A percentile compares a stretch with the other conserved stretches of the same genome.
phyloP scores from a whole-genome alignment of 2,113 vertebrate genomes.

The Pantherophis guttatus region DNA sequence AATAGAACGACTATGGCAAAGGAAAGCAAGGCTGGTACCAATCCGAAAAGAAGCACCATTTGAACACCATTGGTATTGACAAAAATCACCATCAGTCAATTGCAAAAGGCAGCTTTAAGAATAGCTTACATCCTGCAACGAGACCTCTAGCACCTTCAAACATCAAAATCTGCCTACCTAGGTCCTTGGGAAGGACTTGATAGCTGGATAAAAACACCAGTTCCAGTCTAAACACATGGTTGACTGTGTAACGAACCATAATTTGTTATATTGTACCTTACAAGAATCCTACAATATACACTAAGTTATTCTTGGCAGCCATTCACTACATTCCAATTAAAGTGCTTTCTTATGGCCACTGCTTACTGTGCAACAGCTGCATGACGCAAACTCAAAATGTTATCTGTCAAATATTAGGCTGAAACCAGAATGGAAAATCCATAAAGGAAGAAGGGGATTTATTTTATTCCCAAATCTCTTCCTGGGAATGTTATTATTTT shows the following conservation, averaged over 20 bases:
- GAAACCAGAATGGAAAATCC: neutral
- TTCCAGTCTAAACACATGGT: neutral
- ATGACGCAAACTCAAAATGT: neutral
- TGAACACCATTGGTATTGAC: neutral
- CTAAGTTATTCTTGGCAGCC: neutral
- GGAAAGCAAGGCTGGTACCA: neutral
- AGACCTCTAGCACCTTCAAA: neutral
- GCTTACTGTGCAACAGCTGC: neutral
- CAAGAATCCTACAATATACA: neutral
- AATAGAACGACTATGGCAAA: neutral
- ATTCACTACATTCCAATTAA: neutral
- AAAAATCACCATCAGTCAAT: neutral
- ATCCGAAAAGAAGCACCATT: neutral
- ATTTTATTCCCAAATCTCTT: neutral
- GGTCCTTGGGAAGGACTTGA: neutral
- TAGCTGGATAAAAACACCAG: neutral
- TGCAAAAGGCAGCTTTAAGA: neutral
- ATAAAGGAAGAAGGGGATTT: neutral
- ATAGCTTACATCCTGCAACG: neutral
- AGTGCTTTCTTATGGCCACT: neutral
- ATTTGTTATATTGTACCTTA: neutral
- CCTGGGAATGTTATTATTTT: neutral
- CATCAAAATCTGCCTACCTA: neutral
- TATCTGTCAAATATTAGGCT: neutral
- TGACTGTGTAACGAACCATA: neutral